These are phyloP conservation scores for Ptilodon capucinus DNA, from an alignment of 2,888 invertebrate genomes.

Conservation along the genomic window DNA sequence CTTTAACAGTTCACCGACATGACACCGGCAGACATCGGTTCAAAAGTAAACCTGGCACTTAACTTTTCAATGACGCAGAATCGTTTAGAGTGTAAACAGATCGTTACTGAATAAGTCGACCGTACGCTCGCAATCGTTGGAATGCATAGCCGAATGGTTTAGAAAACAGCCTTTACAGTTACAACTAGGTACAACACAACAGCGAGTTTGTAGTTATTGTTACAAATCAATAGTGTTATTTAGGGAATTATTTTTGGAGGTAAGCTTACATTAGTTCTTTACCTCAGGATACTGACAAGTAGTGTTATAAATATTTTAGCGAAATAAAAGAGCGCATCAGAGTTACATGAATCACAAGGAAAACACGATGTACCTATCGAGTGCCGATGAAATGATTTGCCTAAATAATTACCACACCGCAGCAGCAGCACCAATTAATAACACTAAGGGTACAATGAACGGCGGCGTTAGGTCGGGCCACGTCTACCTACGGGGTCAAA, in stretches of 20 bases:
- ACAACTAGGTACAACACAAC: too few relatives aligned
- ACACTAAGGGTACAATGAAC: slow-evolving; percentile 3
- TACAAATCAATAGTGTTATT: too few relatives aligned
- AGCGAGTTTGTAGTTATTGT: too few relatives aligned
- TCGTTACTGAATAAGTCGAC: slow-evolving; percentile 12
- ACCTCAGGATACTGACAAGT: too few relatives aligned
- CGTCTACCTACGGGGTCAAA: slow-evolving; percentile 6
- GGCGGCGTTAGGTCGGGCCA: neutral
- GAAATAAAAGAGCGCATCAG: too few relatives aligned
- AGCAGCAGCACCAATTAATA: slow-evolving; percentile 1
- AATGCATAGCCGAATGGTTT: neutral
- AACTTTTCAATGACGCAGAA: neutral
- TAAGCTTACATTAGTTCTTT: too few relatives aligned
- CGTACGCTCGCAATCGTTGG: slow-evolving; percentile 2
- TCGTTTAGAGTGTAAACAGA: slow-evolving; percentile 9
- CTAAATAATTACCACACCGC: neutral
- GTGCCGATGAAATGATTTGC: neutral
- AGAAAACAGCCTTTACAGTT: too few relatives aligned
- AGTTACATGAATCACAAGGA: neutral
- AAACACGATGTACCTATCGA: neutral
- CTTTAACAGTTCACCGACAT: too few relatives aligned
- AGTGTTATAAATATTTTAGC: too few relatives aligned
- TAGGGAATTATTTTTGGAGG: too few relatives aligned
- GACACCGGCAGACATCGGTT: too few relatives aligned
- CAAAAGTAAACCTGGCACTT: neutral